Conservation (phyloP, 2,113 vertebrate species). For the Halichoeres trimaculatus region DNA sequence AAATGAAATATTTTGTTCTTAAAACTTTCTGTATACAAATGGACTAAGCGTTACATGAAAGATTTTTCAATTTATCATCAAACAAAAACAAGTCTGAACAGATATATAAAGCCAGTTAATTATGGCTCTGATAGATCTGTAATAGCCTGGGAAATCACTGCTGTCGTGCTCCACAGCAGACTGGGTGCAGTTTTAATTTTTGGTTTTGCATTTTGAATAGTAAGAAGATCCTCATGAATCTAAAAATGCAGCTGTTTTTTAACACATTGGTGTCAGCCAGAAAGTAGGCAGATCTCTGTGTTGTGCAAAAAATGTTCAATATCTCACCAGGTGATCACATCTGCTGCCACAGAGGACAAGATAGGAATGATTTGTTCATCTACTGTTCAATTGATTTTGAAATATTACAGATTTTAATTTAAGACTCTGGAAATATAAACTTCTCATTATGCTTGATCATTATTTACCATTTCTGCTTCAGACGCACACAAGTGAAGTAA, state of each 20-base stretch:
- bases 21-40: too few species aligned
- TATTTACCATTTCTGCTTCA: too few species aligned
- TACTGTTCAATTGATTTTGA: too few species aligned
- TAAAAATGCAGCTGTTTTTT: conserved; percentile 8
- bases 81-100: neutral
- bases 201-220: neutral
- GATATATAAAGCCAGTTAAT: neutral
- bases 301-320: neutral
- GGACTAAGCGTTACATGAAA: too few species aligned
- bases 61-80: too few species aligned
- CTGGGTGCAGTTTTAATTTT: neutral
- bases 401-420: too few species aligned
- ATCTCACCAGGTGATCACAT: neutral
- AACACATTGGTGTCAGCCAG: neutral
- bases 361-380: neutral
- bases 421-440: too few species aligned
- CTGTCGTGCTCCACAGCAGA: neutral
- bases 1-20: too few species aligned
- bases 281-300: neutral
- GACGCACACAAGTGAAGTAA: too few species aligned
- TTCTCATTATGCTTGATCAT: too few species aligned
- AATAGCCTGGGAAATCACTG: conserved; percentile 1
- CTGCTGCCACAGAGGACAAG: neutral
- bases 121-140: neutral
- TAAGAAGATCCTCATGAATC: neutral